Evolutionary conservation across 92 coral and sea anemone species (phyloP).

Genomic region (Siderastrea radians): DNA sequence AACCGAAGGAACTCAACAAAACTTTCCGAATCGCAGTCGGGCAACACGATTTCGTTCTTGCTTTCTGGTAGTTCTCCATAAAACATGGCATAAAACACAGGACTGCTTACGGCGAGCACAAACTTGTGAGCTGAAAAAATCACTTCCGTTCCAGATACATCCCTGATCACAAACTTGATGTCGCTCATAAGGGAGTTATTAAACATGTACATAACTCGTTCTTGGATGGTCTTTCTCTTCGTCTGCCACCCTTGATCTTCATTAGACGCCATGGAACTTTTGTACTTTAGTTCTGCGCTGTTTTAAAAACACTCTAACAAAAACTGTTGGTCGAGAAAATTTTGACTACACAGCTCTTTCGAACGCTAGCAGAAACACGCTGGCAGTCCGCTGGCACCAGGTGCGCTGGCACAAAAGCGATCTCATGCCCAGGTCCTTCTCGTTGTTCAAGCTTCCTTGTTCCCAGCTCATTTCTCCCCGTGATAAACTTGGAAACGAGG

Average conservation of each 20-base stretch:
- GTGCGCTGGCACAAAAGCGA: no score
- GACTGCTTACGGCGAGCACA: slow-evolving; percentile 77
- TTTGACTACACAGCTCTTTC: no score
- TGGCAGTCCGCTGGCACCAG: no score
- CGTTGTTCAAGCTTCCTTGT: no score
- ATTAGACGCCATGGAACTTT: slow-evolving; percentile 19
- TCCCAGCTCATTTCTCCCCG: no score
- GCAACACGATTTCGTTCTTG: slow-evolving; percentile 62
- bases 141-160: slow-evolving; percentile 28
- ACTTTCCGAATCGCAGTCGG: slow-evolving; percentile 74
- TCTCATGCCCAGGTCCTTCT: no score
- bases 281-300: not conserved
- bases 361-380: no score
- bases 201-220: slow-evolving; percentile 50
- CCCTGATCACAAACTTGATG: slow-evolving; percentile 54
- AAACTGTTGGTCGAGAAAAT: no score
- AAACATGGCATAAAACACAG: slow-evolving; percentile 81
- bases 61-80: slow-evolving; percentile 72
- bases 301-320: not conserved
- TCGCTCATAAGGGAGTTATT: slow-evolving; percentile 74
- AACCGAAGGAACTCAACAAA: slow-evolving; percentile 74
- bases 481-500: no score
- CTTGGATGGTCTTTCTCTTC: slow-evolving; percentile 54
- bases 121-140: slow-evolving; percentile 72
- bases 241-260: slow-evolving; percentile 62